Evolutionary conservation across 2,888 invertebrate species (phyloP).

Genomic region (Drosophila heteroneura): DNA sequence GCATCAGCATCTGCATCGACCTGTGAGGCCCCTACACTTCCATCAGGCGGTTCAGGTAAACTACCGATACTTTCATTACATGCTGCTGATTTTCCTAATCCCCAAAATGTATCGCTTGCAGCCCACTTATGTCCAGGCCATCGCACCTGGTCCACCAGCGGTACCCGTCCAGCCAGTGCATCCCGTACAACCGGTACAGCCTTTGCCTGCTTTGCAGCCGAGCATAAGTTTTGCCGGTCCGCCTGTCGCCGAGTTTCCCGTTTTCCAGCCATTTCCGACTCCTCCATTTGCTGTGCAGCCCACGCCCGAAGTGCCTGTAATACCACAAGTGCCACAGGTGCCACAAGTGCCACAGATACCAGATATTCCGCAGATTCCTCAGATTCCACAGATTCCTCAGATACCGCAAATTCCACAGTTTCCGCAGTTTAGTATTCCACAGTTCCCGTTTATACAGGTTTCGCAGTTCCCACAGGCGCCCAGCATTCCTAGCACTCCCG

Average conservation of each 20-base stretch:
- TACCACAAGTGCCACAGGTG: conserved; percentile 34
- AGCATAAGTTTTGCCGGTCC: conserved; percentile 37
- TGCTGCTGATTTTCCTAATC: not conserved
- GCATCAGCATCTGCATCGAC: conserved; percentile 75
- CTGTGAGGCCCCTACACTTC: conserved; percentile 66
- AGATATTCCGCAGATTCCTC: conserved; percentile 32
- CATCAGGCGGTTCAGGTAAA: conserved; percentile 63
- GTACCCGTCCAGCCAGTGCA: conserved; percentile 37
- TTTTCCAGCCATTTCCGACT: conserved; percentile 44
- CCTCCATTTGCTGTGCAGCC: conserved; percentile 61
- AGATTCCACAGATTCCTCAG: conserved; percentile 27
- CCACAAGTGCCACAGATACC: conserved; percentile 15
- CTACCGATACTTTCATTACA: not conserved
- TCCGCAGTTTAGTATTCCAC: conserved; percentile 16
- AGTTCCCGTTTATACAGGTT: conserved; percentile 31
- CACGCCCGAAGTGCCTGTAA: conserved; percentile 45
- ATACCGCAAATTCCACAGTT: conserved; percentile 30
- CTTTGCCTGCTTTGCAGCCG: conserved; percentile 44
- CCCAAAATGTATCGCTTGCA: conserved; percentile 23
- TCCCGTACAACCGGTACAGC: conserved; percentile 43
- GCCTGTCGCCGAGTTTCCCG: conserved; percentile 47
- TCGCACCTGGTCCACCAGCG: conserved; percentile 37
- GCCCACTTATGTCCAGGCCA: conserved; percentile 60
- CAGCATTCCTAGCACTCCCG: conserved; percentile 6
- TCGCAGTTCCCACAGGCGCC: conserved; percentile 44